Base-by-base conservation (phyloP, 2,113 vertebrate species). In the Dromaius novaehollandiae region DNA sequence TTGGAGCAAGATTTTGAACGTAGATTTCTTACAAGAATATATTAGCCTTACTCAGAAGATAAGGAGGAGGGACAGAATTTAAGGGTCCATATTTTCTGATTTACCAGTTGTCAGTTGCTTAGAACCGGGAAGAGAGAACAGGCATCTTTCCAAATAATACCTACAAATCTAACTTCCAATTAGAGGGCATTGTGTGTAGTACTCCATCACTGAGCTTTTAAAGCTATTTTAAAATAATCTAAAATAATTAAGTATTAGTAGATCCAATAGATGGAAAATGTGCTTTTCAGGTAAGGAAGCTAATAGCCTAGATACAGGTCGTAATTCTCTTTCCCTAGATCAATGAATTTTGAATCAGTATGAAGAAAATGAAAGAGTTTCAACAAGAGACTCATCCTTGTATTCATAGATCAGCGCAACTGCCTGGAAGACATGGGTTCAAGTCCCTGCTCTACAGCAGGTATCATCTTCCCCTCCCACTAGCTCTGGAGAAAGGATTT, bases 31-130 rank as follows among this genome's bases (percentile, higher is more conserved):
- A 34, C 9, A 17, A 60, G 56, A 60, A 6, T 60, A 34, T 60
- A 34, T 60, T 60, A 60, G 32, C 6, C 9, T 60, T 34, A 60
- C 30, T 30, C 28, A 56, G 5, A 82, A 40, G 17, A 1, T 64
- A 53, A 71, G 2, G 6, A 15, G 2, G 9, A 56, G 70, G 46
- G 53, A 80, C 6, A 80, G 8, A 25, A 40, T 86, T 22, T 6
- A 75, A 24, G 11, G 8, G 2, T 58, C 11, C 0, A 0, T 75
- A n/a, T 76, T 13, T 68, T 75, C 8, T 36, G 5, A 4, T 63
- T 76, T 55, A 34, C 7, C 5, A 10, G 36, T 84, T 79, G 3
- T 34, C 42, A 75, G 65, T 21, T 28, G 2, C 6, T 92, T 77
- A 55, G 38, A 51, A 69, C 2, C 42, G 6, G 2, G 13, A 69